Percentiles rank a stretch among this genome's conserved stretches.
phyloP scores from a whole-genome alignment of 2,888 invertebrate species.

The Synanthedon myopaeformis region DNA sequence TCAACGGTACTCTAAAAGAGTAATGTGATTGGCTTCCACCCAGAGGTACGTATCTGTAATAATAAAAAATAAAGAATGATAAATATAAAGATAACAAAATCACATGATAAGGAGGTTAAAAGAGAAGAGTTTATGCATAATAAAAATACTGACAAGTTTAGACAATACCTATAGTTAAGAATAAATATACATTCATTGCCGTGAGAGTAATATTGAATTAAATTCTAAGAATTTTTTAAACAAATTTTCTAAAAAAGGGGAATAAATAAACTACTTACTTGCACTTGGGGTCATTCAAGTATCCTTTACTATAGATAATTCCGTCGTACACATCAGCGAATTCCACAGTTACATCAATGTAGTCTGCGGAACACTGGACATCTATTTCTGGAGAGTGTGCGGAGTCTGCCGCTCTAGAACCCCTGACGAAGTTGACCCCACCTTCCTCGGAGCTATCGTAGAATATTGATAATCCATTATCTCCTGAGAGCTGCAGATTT shows the following conservation, averaged over 20 bases:
- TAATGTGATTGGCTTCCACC: conserved; percentile 70
- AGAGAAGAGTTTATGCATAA: no score
- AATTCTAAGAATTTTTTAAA: no score
- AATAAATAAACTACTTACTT: conserved; percentile 54
- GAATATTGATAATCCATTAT: conserved; percentile 50
- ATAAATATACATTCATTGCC: no score
- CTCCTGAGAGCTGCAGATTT: conserved; percentile 46
- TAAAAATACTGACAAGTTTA: background rate
- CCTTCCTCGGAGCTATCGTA: conserved; percentile 43
- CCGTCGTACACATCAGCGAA: conserved; percentile 75
- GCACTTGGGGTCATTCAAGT: conserved; percentile 75
- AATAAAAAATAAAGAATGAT: background rate
- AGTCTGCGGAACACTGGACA: conserved; percentile 71
- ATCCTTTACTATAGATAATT: conserved; percentile 78
- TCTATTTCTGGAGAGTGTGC: conserved; percentile 65
- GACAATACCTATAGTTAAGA: no score
- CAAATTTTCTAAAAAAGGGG: no score
- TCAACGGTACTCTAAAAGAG: conserved; percentile 74
- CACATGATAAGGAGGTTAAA: background rate
- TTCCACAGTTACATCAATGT: conserved; percentile 73
- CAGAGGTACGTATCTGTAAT: conserved; percentile 70
- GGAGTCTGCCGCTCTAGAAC: conserved; percentile 65
- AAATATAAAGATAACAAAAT: conserved; percentile 1
- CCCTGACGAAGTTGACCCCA: conserved; percentile 56
- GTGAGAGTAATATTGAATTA: no score